phyloP scores from a whole-genome alignment of 92 coral and sea anemone genomes.

The Actinernus sp. region DNA sequence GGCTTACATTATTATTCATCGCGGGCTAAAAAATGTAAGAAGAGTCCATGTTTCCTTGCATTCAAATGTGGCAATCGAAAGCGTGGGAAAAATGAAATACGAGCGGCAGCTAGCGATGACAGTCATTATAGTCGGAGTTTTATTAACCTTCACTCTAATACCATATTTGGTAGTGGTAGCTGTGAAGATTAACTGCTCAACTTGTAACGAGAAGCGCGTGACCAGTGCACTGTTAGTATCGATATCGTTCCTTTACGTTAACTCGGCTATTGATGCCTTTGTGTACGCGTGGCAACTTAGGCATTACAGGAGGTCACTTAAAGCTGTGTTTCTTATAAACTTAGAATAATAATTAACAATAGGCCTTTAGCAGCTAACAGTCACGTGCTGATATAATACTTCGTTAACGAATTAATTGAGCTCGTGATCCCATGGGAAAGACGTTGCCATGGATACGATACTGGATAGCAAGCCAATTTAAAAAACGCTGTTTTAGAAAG shows the following conservation, averaged over 20 bases:
- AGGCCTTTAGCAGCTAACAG: no score
- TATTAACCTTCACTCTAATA: constrained; percentile 27
- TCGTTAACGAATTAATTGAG: no score
- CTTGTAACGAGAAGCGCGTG: constrained; percentile 9
- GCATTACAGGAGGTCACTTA: constrained; percentile 40
- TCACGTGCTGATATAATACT: no score
- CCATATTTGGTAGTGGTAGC: constrained; percentile 26
- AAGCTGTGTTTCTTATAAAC: no score
- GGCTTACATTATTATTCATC: constrained; percentile 17
- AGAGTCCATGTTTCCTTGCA: background rate
- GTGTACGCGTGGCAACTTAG: constrained; percentile 55
- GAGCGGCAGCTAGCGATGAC: constrained; percentile 40
- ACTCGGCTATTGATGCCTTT: constrained; percentile 38
- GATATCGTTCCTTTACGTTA: constrained; percentile 21
- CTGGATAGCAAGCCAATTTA: no score
- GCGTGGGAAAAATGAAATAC: constrained; percentile 5
- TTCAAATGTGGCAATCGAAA: background rate
- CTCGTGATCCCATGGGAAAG: no score
- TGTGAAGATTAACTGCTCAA: constrained; percentile 19
- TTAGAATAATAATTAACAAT: no score
- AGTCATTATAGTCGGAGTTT: constrained; percentile 23
- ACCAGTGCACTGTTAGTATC: constrained; percentile 1
- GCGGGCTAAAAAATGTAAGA: background rate
- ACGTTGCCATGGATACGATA: no score
- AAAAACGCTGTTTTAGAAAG: no score